phyloP scores from a whole-genome alignment of 2,888 invertebrate species.

The Amiota communis region DNA sequence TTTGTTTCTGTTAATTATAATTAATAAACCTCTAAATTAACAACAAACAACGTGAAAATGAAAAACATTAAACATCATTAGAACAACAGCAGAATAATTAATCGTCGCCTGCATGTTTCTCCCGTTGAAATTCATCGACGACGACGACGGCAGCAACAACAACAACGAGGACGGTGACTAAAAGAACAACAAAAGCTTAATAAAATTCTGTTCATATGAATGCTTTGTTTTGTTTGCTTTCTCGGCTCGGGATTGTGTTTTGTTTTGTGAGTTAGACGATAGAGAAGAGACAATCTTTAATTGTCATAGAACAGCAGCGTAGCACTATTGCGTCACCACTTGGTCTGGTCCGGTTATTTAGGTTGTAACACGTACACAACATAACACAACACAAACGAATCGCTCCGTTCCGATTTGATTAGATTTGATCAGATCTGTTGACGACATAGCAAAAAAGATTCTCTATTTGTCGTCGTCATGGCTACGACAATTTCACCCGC shows the following conservation, averaged over 20 bases:
- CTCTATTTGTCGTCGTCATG: neutral
- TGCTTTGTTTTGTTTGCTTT: slow-evolving; percentile 11
- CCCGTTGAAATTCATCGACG: neutral
- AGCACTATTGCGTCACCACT: slow-evolving; percentile 18
- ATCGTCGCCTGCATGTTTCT: neutral
- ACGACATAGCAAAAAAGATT: neutral
- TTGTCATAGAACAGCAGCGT: too few relatives aligned
- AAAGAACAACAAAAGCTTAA: neutral
- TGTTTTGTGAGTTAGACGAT: neutral
- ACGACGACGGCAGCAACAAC: neutral
- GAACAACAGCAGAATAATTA: neutral
- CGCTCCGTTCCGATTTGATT: neutral
- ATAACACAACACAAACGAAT: too few relatives aligned
- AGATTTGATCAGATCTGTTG: too few relatives aligned
- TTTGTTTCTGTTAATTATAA: slow-evolving; percentile 11
- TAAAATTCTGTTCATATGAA: neutral
- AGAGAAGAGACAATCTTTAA: too few relatives aligned
- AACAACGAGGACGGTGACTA: neutral
- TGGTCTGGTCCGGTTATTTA: slow-evolving; percentile 7
- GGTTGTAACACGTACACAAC: neutral
- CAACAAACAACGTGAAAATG: slow-evolving; percentile 15
- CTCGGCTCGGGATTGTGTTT: slow-evolving; percentile 11
- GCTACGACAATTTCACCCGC: slow-evolving; percentile 13
- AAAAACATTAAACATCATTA: neutral
- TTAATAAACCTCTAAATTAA: slow-evolving; percentile 2